Base-by-base conservation (phyloP, 2,113 vertebrate species). In the Thryonomys swinderianus region DNA sequence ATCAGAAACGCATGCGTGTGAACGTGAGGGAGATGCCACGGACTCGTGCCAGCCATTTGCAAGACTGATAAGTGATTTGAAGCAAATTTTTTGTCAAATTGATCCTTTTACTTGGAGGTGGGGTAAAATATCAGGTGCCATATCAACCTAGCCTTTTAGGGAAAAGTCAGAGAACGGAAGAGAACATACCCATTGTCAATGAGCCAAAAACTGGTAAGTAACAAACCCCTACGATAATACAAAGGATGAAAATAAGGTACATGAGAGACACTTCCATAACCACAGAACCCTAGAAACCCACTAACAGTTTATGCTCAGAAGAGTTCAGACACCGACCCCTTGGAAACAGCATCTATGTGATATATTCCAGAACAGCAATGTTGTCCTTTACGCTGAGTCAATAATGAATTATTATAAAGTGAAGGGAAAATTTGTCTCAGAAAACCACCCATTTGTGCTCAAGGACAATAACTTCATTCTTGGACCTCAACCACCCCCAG, bases 311-410 rank as follows among this genome's bases (percentile, higher is more conserved):
- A 98, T 96, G 95, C 84, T 91, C 88, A 91, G 94, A 83, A 89
- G 57, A 66, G 61, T 90, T 34, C 34, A 90, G 89, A 96, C 42
- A 71, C 23, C 57, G 86, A 57, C 55, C 83, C 83, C 92, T 89
- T 95, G 45, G 86, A 94, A 94, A 14, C 83, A 95, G 73, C 82
- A 96, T 94, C 23, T 80, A 48, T 61, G 11, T 66, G 79, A 90
- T 95, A 89, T 91, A 97, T 73, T 97, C 78, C 83, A 37, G 5
- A 94, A 23, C 30, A 78, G 53, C 0, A 0, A 78, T 23, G 0
- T 85, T 97, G 61, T 92, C 53, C 53, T 97, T 97, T 88, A 96
- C 92, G 96, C 88, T 97, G 96, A 83, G 95, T 74, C 25, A 78
- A 32, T 73, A 91, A 95, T 91, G 55, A 84, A 91, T 89, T 93